phyloP scores from a whole-genome alignment of 2,797 vertebrate genomes.

The Furcifer pardalis region DNA sequence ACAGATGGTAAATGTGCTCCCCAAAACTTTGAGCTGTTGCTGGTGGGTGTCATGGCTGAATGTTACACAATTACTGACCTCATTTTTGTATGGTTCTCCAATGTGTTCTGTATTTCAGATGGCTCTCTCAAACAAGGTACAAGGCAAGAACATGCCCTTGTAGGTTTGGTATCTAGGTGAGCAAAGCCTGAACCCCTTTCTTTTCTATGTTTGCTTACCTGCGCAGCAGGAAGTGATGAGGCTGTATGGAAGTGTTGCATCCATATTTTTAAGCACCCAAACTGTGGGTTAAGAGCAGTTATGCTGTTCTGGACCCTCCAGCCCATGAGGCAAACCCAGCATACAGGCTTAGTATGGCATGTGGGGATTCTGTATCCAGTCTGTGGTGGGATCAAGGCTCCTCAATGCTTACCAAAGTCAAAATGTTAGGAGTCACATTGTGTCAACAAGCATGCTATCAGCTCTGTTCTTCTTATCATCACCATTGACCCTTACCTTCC shows the following conservation, averaged over 20 bases:
- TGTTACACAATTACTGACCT: background rate
- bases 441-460: no score
- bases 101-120: background rate
- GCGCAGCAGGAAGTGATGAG: background rate
- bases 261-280: background rate
- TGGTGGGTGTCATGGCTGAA: background rate
- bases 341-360: background rate
- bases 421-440: background rate
- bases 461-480: background rate
- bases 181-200: background rate
- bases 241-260: background rate
- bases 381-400: background rate
- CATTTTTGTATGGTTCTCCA: background rate
- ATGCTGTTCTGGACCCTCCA: background rate
- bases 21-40: background rate
- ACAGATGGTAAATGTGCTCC: no score
- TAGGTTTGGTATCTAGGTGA: background rate
- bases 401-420: background rate
- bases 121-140: background rate
- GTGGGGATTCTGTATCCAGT: background rate
- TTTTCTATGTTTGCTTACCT: background rate
- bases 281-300: background rate
- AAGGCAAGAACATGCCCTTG: background rate
- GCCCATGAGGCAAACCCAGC: background rate
- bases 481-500: slow-evolving; percentile 82